phyloP scores from a whole-genome alignment of 2,888 invertebrate genomes.

The Ryuthela nishihirai region DNA sequence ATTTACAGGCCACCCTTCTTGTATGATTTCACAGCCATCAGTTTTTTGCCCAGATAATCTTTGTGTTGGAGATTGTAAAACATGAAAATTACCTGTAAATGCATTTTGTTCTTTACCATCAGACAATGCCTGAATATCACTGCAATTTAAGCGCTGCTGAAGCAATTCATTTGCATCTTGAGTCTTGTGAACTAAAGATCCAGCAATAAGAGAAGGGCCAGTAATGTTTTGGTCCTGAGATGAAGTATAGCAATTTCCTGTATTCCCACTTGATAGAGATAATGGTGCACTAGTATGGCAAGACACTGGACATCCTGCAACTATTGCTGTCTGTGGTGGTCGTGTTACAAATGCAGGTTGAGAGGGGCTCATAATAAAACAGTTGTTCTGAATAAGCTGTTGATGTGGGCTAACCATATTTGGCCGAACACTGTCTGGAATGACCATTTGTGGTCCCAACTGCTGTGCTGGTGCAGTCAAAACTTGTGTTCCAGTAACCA shows the following conservation, averaged over 20 bases:
- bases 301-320: slow-evolving; percentile 19
- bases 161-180: slow-evolving; percentile 26
- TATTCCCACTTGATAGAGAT: slow-evolving; percentile 21
- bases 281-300: slow-evolving; percentile 27
- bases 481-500: slow-evolving; percentile 31
- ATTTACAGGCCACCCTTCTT: slow-evolving; percentile 21
- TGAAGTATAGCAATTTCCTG: slow-evolving; percentile 16
- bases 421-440: slow-evolving; percentile 30
- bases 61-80: slow-evolving; percentile 17
- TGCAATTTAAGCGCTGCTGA: slow-evolving; percentile 15
- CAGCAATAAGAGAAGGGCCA: slow-evolving; percentile 7
- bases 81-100: slow-evolving; percentile 17
- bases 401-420: slow-evolving; percentile 32
- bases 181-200: slow-evolving; percentile 17
- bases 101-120: slow-evolving; percentile 23
- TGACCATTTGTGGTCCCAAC: slow-evolving; percentile 28
- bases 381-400: slow-evolving; percentile 34
- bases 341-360: slow-evolving; percentile 39
- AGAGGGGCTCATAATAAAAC: slow-evolving; percentile 33
- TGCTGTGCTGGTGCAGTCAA: slow-evolving; percentile 28
- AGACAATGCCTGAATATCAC: slow-evolving; percentile 14
- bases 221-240: slow-evolving; percentile 4
- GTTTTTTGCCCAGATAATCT: slow-evolving; percentile 18
- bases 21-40: slow-evolving; percentile 19
- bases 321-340: slow-evolving; percentile 27